Conservation (phyloP, 2,113 vertebrate genomes). For the Burhinus bistriatus region DNA sequence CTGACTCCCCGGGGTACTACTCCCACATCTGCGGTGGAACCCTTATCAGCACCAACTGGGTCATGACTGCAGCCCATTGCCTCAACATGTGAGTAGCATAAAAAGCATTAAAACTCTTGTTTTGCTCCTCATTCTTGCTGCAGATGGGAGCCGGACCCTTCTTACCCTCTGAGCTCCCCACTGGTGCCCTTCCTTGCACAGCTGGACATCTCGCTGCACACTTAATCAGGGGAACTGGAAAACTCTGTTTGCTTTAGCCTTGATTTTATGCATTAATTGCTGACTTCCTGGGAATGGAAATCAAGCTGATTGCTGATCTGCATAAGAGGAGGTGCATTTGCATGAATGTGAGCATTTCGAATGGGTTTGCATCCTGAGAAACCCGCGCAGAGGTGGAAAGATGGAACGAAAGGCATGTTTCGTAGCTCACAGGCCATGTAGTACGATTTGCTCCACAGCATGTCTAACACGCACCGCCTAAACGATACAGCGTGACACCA, state of each 20-base stretch:
- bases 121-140: neutral
- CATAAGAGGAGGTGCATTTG: neutral
- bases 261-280: neutral
- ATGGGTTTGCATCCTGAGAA: neutral
- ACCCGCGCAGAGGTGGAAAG: neutral
- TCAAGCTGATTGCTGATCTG: constrained; percentile 42
- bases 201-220: neutral
- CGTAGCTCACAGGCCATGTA: accelerated
- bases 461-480: neutral
- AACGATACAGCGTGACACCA: neutral
- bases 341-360: neutral
- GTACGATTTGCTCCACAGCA: neutral
- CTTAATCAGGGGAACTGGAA: neutral
- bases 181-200: neutral
- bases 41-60: neutral
- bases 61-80: constrained; percentile 76
- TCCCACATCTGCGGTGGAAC: constrained; percentile 65
- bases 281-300: constrained; percentile 25
- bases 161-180: neutral
- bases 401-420: neutral
- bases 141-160: neutral
- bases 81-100: constrained; percentile 47
- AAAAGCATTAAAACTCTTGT: neutral
- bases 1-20: neutral
- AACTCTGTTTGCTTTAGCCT: neutral